Percentiles rank a stretch among this genome's conserved stretches.
Conservation (phyloP, 2,113 vertebrate species). For the Corydoras sp. region DNA sequence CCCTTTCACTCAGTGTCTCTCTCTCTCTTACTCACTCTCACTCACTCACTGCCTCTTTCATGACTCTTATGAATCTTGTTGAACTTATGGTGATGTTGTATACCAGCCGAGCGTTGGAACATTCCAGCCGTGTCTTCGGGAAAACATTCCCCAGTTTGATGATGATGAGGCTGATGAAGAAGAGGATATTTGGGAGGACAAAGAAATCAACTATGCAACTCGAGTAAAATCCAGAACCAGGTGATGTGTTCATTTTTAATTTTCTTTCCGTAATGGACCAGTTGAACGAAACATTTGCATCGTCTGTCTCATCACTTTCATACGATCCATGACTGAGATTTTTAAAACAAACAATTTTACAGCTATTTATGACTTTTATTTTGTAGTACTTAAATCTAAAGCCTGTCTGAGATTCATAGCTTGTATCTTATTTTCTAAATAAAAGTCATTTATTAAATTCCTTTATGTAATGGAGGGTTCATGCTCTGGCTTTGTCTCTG, state of each 20-base stretch:
- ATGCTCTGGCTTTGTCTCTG: not conserved
- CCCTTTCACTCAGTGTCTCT: not conserved
- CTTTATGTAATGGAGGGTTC: too few relatives aligned
- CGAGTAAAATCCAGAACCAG: slow-evolving; percentile 85
- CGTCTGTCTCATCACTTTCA: too few relatives aligned
- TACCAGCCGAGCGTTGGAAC: slow-evolving; percentile 77
- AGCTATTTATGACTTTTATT: too few relatives aligned
- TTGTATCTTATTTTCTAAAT: too few relatives aligned
- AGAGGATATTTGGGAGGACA: slow-evolving; percentile 95
- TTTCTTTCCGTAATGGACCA: not conserved
- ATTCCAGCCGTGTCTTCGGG: slow-evolving; percentile 89
- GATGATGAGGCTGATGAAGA: slow-evolving; percentile 82
- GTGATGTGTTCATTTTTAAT: slow-evolving; percentile 50
- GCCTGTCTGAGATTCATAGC: too few relatives aligned
- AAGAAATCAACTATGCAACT: slow-evolving; percentile 79
- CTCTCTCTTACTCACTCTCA: too few relatives aligned
- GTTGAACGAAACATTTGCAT: not conserved
- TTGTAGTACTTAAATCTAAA: too few relatives aligned
- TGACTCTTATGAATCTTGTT: too few relatives aligned
- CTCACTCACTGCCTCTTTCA: too few relatives aligned
- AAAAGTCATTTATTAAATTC: too few relatives aligned
- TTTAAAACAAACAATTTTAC: too few relatives aligned
- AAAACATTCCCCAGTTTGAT: slow-evolving; percentile 84
- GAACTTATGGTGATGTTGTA: not conserved
- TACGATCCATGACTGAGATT: too few relatives aligned